Evolutionary conservation across 2,888 invertebrate genomes (phyloP), one percentile per base, ranked within the genome.

Genomic region (Lucinisca nassula): DNA sequence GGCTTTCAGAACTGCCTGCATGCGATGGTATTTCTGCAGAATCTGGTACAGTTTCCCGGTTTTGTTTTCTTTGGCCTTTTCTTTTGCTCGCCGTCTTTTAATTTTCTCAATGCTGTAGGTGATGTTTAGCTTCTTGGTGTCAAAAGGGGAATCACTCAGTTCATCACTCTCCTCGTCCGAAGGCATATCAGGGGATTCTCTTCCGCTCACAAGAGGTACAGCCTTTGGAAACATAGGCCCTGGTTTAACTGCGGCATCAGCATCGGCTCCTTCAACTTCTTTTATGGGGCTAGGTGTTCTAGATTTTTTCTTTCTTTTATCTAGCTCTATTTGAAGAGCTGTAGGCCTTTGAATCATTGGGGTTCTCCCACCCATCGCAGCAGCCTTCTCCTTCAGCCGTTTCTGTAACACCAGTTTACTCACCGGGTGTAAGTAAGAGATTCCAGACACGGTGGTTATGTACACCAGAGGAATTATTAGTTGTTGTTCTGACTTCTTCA

Each of bases 71-170:
- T 37, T 38, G 70, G 37, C 58, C 58, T 70, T 76, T n/a, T 49
- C 30, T 67, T 78, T 74, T 30, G 76, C 73, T 72, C 70, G 72
- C 49, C 77, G 70, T 38, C 38, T 70, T 38, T 74, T 79, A 0
- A 92, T 82, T 55, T 80, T 82, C 72, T 91, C 91, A 27, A 90
- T 77, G 38, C 92, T 92, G 84, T 91, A 91, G 2, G 76, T 75
- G 0, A 84, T 74, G 67, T 90, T 88, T 10, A 91, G 85, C 40
- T 87, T 89, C 10, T 79, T 86, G 0, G 90, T 83, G 49, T 90
- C 84, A 75, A 92, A 92, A 17, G 32, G 10, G 49, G 70, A 76
- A 6, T 77, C 61, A 2, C 83, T 79, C 1, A 79, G 30, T 6
- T 80, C 85, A 70, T 67, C 81, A 24, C 85, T 81, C 21, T 82